Base-by-base conservation (phyloP, 2,888 invertebrate genomes). In the Sarcophaga caerulescens region DNA sequence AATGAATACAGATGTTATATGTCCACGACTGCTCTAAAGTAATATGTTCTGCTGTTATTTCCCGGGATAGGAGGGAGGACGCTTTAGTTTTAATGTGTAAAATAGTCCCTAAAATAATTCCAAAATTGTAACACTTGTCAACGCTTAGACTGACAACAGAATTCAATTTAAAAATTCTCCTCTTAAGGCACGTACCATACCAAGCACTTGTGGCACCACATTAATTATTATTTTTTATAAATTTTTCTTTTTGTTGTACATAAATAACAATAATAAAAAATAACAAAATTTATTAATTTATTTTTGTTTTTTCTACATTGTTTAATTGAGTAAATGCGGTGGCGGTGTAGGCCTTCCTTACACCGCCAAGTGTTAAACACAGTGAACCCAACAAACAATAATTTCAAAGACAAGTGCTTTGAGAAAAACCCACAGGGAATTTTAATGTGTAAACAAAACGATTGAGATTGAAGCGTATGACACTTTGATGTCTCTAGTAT, bases 341-440 rank as follows among this genome's bases (percentile, higher is more conserved):
- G 21, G 47, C 21, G 6, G 59, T 12, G 25, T 59, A 65, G 66
- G 17, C 35, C 23, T 35, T 52, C 52, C 17, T 17, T 52, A 52
- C 1, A 4, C 52, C 1, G 17, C 4, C 66, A 77, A 82, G 62
- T 74, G 62, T 68, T 71, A 73, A 74, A 68, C 52, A 66, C 35
- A 62, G 1, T 35, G 25, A 76, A 78, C 62, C 77, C 73, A 78
- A 47, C 57, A 69, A 70, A 75, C 57, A 79, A 63, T 12, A 35
- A 35, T 63, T 78, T 60, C 21, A 60, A 52, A 59, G 71, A 76
- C 84, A 84, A 84, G 79, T 84, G 84, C 47, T 84, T 65, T 63
- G 2, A 11, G 44, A 62, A 17, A 66, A 83, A 68, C 45, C 75
- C 79, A 52, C 52, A 52, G 79, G 84, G 84, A 80, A 71, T 75